A percentile compares a stretch with the other conserved stretches of the same genome.
Evolutionary conservation across 1,140 invertebrate species (phyloP).

Genomic region (Trichoplusia ni): DNA sequence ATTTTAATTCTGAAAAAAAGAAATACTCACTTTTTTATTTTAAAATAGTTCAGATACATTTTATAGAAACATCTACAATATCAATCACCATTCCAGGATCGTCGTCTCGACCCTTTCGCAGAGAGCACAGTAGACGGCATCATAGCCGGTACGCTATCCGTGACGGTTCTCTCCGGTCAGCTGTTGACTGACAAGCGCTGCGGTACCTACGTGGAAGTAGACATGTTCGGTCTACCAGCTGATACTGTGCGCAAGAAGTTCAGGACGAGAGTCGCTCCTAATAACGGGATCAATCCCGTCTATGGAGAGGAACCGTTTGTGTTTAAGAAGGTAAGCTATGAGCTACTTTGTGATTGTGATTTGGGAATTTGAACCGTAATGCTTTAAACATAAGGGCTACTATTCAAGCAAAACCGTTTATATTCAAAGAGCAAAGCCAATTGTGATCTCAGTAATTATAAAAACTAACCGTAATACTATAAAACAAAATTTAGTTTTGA

Average conservation of each 20-base stretch:
- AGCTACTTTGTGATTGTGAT: too few relatives aligned
- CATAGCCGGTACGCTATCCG: slow-evolving; percentile 97
- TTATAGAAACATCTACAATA: not conserved
- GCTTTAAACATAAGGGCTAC: too few relatives aligned
- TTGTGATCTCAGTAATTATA: too few relatives aligned
- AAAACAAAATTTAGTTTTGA: too few relatives aligned
- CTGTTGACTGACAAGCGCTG: slow-evolving; percentile 98
- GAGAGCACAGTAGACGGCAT: slow-evolving; percentile 99
- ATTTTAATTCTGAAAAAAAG: too few relatives aligned
- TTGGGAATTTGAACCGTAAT: too few relatives aligned
- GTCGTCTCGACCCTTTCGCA: slow-evolving; percentile 98
- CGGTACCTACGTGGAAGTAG: slow-evolving; percentile 98
- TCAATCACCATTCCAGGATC: slow-evolving; percentile 55
- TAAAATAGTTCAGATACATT: too few relatives aligned
- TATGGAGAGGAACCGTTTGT: slow-evolving; percentile 99
- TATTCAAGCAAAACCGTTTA: too few relatives aligned
- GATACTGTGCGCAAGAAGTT: slow-evolving; percentile 99
- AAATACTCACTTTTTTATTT: too few relatives aligned
- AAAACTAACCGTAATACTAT: too few relatives aligned
- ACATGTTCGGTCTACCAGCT: slow-evolving; percentile 99
- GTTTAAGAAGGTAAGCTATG: slow-evolving; percentile 93
- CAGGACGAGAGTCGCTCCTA: slow-evolving; percentile 94
- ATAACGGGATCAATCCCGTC: slow-evolving; percentile 97
- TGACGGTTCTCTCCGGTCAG: slow-evolving; percentile 94
- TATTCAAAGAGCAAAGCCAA: too few relatives aligned